Percentiles rank a stretch among this genome's conserved stretches.
Evolutionary conservation across 2,113 vertebrate genomes (phyloP).

Genomic region (Etheostoma cragini): DNA sequence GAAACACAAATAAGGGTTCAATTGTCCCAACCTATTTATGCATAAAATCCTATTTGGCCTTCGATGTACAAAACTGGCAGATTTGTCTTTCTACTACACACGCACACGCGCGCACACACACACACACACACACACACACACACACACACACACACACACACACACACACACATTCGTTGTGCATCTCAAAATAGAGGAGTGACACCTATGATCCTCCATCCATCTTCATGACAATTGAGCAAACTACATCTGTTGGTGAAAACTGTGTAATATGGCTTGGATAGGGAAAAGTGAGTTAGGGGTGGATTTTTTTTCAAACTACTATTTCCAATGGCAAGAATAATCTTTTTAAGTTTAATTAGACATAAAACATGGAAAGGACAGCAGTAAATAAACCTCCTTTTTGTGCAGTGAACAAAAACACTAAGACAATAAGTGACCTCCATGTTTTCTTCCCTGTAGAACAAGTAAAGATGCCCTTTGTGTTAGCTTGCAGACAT

Average conservation of each 20-base stretch:
- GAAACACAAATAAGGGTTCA: constrained; percentile 3
- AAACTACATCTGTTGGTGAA: too few species aligned
- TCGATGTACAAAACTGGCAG: constrained; percentile 12
- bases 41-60: constrained; percentile 53
- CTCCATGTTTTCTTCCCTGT: neutral
- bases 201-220: too few species aligned
- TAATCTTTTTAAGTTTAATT: neutral
- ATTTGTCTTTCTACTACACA: constrained; percentile 11
- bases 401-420: neutral
- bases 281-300: too few species aligned
- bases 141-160: neutral
- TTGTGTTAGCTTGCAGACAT: neutral
- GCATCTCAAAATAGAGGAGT: too few species aligned
- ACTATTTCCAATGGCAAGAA: neutral
- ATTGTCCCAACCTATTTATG: constrained; percentile 50
- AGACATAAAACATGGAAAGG: neutral
- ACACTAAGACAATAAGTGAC: neutral
- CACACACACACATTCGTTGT: too few species aligned
- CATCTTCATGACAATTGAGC: too few species aligned
- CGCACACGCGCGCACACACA: neutral
- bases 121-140: neutral
- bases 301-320: neutral
- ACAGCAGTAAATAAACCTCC: neutral
- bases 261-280: too few species aligned
- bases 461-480: neutral